Evolutionary conservation across 2,888 invertebrate genomes (phyloP).

Genomic region (Platypus cylindrus): DNA sequence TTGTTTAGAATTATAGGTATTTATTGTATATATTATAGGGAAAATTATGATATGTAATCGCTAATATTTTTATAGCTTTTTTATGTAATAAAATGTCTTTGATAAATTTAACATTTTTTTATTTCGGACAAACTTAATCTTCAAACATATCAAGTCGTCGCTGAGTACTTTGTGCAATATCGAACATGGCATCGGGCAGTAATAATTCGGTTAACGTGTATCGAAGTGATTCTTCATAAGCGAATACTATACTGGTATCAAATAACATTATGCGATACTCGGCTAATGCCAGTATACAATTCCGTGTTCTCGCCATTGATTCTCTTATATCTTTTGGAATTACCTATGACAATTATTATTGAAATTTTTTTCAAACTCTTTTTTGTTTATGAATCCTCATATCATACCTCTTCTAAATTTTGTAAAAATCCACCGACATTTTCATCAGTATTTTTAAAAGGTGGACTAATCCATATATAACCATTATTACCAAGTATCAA

Average conservation of each 20-base stretch:
- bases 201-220: conserved; percentile 67
- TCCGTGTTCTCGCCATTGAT: conserved; percentile 77
- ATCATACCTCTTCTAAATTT: conserved; percentile 49
- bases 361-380: neutral
- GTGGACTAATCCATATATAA: conserved; percentile 84
- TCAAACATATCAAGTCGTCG: conserved; percentile 43
- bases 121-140: conserved; percentile 12
- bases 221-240: conserved; percentile 77
- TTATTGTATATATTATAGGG: no score
- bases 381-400: neutral
- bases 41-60: no score
- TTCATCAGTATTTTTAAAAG: conserved; percentile 47
- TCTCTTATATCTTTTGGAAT: conserved; percentile 63
- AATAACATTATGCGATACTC: conserved; percentile 81
- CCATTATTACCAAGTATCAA: conserved; percentile 95
- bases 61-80: no score
- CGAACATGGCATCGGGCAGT: conserved; percentile 72
- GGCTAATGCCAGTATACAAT: conserved; percentile 78
- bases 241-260: conserved; percentile 83
- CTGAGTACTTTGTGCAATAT: conserved; percentile 68
- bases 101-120: neutral
- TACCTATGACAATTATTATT: conserved; percentile 37
- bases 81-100: no score
- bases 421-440: conserved; percentile 65
- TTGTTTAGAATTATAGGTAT: no score